phyloP scores from a whole-genome alignment of 2,113 vertebrate genomes.

The Plecturocebus donacophilus region DNA sequence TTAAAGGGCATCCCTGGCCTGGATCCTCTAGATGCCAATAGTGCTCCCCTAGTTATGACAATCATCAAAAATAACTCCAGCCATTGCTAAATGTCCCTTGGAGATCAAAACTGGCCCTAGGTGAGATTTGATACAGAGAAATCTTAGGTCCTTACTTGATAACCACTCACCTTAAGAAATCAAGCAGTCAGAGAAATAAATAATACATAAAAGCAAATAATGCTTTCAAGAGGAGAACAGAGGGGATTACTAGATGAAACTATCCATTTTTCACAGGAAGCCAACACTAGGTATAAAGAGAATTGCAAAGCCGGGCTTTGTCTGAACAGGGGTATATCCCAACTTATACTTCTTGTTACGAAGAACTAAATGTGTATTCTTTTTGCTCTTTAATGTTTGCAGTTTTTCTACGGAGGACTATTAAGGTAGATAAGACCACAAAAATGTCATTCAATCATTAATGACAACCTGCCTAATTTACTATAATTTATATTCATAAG shows the following conservation, averaged over 20 bases:
- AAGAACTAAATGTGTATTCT: neutral
- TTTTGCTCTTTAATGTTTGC: neutral
- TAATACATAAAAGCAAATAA: neutral
- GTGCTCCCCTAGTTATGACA: neutral
- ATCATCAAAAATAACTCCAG: constrained; percentile 8
- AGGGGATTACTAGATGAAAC: neutral
- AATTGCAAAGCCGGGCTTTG: neutral
- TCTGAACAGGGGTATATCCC: constrained; percentile 1
- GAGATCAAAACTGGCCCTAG: neutral
- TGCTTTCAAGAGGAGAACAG: neutral
- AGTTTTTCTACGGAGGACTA: neutral
- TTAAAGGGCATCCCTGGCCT: neutral
- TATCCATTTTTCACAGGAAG: neutral
- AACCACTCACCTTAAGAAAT: neutral
- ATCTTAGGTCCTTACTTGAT: neutral
- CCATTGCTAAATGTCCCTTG: neutral
- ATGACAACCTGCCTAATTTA: neutral
- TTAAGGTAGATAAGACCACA: neutral
- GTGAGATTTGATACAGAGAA: neutral
- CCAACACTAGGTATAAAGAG: neutral
- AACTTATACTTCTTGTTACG: constrained; percentile 22
- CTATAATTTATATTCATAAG: neutral
- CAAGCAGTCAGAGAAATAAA: neutral
- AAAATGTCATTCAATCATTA: constrained; percentile 2
- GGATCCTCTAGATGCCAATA: neutral